Evolutionary conservation across 1,140 invertebrate genomes (phyloP).

Genomic region (Antheraea pernyi): DNA sequence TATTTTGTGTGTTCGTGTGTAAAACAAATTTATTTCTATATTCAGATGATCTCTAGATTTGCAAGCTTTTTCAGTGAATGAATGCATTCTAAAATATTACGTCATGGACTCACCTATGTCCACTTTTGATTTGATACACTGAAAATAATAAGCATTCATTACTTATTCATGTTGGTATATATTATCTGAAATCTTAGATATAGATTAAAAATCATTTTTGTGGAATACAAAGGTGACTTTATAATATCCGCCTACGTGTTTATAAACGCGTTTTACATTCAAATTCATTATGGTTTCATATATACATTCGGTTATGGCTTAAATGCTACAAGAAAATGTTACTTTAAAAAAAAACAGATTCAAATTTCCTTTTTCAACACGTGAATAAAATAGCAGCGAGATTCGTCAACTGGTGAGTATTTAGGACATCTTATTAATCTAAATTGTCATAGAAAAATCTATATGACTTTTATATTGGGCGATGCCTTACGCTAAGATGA

Average conservation of each 20-base stretch:
- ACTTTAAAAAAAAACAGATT: too few relatives aligned
- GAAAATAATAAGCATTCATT: constrained; percentile 63
- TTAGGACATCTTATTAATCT: too few relatives aligned
- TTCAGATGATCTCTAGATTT: constrained; percentile 7
- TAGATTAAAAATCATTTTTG: neutral
- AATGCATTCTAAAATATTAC: constrained; percentile 35
- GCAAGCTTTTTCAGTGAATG: constrained; percentile 21
- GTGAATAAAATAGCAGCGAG: too few relatives aligned
- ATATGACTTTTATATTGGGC: too few relatives aligned
- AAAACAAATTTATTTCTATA: neutral
- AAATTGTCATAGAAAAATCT: too few relatives aligned
- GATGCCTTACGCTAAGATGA: too few relatives aligned
- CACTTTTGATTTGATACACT: constrained; percentile 72
- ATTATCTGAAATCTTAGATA: constrained; percentile 7
- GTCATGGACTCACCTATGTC: constrained; percentile 64
- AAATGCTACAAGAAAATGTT: too few relatives aligned
- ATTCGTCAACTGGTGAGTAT: too few relatives aligned
- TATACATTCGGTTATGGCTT: too few relatives aligned
- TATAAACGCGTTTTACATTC: too few relatives aligned
- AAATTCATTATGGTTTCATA: too few relatives aligned
- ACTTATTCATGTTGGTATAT: constrained; percentile 14
- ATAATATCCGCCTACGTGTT: neutral
- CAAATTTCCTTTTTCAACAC: too few relatives aligned
- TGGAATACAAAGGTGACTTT: neutral
- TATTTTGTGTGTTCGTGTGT: neutral